phyloP scores from a whole-genome alignment of 30 jellyfish, hydroid and myxozoan genomes.

The Pseudorhiza aurosa region DNA sequence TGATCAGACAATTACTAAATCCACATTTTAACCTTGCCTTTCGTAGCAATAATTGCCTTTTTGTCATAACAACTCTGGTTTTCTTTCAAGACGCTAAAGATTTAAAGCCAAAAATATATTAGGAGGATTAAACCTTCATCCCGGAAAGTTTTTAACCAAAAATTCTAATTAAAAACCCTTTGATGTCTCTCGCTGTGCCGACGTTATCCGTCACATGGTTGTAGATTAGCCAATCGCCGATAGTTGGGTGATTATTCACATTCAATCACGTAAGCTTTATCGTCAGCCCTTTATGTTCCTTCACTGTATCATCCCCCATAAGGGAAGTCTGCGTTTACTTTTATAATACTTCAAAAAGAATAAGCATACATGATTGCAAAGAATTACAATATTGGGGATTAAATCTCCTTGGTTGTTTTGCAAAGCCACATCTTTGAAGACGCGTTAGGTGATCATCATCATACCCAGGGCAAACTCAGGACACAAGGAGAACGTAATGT shows the following conservation, averaged over 20 bases:
- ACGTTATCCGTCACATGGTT: constrained; percentile 22
- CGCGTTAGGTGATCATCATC: background rate
- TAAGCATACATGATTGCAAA: constrained; percentile 19
- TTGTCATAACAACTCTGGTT: constrained; percentile 36
- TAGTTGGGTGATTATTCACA: background rate
- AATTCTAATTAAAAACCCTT: constrained; percentile 41
- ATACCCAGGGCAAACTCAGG: background rate
- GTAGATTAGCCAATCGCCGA: constrained; percentile 20
- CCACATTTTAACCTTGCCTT: constrained; percentile 30
- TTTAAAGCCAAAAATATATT: constrained; percentile 46
- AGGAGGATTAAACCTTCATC: constrained; percentile 37
- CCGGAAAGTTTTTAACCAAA: constrained; percentile 57
- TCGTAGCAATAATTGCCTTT: constrained; percentile 15
- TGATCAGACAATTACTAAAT: constrained; percentile 33
- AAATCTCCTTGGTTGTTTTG: constrained; percentile 15
- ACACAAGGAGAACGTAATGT: background rate
- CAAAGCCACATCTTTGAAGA: background rate
- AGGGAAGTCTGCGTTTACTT: constrained; percentile 44
- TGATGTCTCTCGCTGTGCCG: constrained; percentile 37
- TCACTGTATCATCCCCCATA: constrained; percentile 18
- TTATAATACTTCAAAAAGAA: constrained; percentile 27
- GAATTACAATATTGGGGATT: constrained; percentile 22
- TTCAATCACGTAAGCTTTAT: constrained; percentile 1
- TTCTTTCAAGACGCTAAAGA: constrained; percentile 45
- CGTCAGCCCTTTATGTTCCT: background rate